Percentiles rank a stretch among this genome's conserved stretches.
Evolutionary conservation across 2,113 vertebrate genomes (phyloP).

Genomic region (Vulpes lagopus): DNA sequence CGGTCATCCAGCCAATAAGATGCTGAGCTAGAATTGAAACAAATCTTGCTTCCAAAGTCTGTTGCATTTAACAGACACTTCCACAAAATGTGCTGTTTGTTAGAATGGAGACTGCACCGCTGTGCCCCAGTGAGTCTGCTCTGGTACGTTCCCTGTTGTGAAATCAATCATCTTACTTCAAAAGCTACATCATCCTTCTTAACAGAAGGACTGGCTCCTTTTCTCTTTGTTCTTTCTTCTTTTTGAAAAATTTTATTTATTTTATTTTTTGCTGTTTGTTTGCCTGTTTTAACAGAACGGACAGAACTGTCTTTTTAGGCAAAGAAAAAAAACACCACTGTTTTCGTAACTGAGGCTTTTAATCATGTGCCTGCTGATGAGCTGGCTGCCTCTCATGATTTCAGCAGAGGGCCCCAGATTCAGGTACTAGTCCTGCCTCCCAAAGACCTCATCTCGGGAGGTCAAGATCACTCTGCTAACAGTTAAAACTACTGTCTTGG

Average conservation of each 20-base stretch:
- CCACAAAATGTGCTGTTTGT: neutral
- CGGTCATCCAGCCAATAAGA: neutral
- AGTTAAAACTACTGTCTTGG: neutral
- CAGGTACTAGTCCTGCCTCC: neutral
- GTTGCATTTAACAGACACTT: neutral
- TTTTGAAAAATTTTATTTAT: neutral
- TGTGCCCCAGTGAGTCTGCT: rapidly evolving
- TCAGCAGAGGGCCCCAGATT: rapidly evolving
- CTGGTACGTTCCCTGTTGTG: no score
- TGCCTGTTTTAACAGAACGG: neutral
- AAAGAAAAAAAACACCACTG: neutral
- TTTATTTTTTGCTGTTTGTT: neutral
- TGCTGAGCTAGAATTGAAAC: neutral
- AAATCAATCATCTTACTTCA: neutral
- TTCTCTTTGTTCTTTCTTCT: neutral
- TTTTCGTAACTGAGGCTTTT: neutral
- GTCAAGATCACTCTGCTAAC: neutral
- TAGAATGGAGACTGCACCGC: neutral
- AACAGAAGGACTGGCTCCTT: neutral
- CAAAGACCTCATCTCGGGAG: neutral
- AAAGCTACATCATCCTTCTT: neutral
- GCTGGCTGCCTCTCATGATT: neutral
- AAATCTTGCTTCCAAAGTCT: neutral
- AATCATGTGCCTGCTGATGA: rapidly evolving
- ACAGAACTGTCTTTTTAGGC: neutral